Evolutionary conservation across 2,888 invertebrate species (phyloP).

Genomic region (Coenonympha arcania): DNA sequence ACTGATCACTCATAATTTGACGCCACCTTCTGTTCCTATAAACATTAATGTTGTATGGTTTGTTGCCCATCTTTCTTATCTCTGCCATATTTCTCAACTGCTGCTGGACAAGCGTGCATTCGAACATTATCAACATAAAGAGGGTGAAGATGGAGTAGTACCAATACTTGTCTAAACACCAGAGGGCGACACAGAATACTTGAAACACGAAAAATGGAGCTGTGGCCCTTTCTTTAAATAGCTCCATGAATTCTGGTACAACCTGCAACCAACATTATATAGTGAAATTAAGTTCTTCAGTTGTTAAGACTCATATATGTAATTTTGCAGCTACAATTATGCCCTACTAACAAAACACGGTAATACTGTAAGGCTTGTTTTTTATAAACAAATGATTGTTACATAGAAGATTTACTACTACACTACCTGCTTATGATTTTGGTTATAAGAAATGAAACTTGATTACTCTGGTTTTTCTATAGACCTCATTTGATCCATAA

Average conservation of each 20-base stretch:
- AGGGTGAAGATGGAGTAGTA: slow-evolving; percentile 97
- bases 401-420: too few species aligned
- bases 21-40: slow-evolving; percentile 94
- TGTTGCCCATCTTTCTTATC: slow-evolving; percentile 99
- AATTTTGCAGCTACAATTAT: too few species aligned
- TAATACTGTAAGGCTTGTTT: too few species aligned
- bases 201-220: slow-evolving; percentile 99
- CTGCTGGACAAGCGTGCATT: slow-evolving; percentile 98
- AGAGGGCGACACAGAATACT: slow-evolving; percentile 98
- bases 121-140: slow-evolving; percentile 95
- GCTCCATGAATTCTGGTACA: slow-evolving; percentile 96
- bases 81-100: slow-evolving; percentile 98
- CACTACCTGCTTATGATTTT: too few species aligned
- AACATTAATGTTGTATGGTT: slow-evolving; percentile 92
- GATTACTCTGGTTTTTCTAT: too few species aligned
- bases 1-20: slow-evolving; percentile 85
- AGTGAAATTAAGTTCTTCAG: neutral
- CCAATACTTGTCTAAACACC: slow-evolving; percentile 99
- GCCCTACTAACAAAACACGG: too few species aligned
- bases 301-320: too few species aligned
- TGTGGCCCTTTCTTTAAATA: slow-evolving; percentile 97
- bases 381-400: too few species aligned
- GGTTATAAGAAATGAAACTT: too few species aligned
- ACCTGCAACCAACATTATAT: slow-evolving; percentile 58
- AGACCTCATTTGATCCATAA: too few species aligned